Evolutionary conservation across 2,113 vertebrate species (phyloP).

Genomic region (Heterocephalus glaber): DNA sequence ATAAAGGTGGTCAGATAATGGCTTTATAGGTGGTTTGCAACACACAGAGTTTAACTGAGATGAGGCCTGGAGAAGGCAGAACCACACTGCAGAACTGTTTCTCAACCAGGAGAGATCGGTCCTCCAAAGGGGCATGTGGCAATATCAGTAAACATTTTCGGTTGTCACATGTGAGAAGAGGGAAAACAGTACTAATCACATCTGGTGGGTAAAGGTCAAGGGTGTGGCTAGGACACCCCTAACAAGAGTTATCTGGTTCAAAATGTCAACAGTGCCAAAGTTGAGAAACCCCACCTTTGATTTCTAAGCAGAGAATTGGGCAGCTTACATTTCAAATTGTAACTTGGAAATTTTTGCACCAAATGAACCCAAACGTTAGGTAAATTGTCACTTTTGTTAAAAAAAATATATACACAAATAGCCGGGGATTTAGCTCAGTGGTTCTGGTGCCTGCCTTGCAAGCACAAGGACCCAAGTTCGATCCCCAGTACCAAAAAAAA

Average conservation of each 20-base stretch:
- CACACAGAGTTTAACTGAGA: neutral
- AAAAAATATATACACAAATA: conserved; percentile 75
- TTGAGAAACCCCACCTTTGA: neutral
- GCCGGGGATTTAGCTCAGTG: too few species aligned
- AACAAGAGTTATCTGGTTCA: neutral
- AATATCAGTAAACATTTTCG: neutral
- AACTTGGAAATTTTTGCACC: neutral
- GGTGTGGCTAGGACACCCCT: neutral
- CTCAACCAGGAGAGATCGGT: neutral
- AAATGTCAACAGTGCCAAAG: neutral
- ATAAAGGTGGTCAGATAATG: neutral
- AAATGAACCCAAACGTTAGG: conserved; percentile 41
- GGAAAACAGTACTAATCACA: neutral
- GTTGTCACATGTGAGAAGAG: neutral
- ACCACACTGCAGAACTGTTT: neutral
- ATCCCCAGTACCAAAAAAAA: too few species aligned
- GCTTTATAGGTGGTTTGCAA: neutral
- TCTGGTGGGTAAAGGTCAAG: neutral
- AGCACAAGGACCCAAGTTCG: too few species aligned
- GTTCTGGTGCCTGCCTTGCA: too few species aligned
- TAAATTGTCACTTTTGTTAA: conserved; percentile 58
- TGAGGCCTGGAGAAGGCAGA: neutral
- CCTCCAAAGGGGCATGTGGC: neutral
- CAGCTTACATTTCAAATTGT: conserved; percentile 61
- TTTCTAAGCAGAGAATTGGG: conserved; percentile 65